Base-by-base conservation (phyloP, 2,797 vertebrate genomes). In the Dryobates pubescens region DNA sequence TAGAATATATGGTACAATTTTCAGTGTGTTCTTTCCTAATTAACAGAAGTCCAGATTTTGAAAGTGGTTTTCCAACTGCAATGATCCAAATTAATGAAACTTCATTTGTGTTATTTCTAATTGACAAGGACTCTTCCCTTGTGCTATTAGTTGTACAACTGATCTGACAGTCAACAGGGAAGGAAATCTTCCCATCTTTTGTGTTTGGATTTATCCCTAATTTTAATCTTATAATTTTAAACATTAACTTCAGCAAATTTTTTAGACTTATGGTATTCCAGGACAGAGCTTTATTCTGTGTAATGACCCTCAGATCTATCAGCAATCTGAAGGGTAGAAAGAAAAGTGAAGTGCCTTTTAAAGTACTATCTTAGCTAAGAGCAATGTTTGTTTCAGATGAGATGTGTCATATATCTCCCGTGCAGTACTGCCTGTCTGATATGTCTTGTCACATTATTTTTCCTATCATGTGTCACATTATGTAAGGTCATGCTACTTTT, bases 391-490 rank as follows among this genome's bases (percentile, higher is more conserved):
- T 94, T 95, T 95, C 3, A 5, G 89, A 84, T 86, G 83, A 94
- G 85, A 93, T 86, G 59, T 96, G 92, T 90, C 95, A 94, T 91
- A 75, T 67, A 93, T 84, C 65, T 87, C 1, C 0, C 67, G 79
- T 82, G 90, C 81, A 86, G 68, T n/a, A 58, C 7, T 17, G 87
- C 78, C 87, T 94, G 82, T 93, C 81, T 94, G 90, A 90, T 95
- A 70, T 19, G 54, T 92, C 93, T 95, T 93, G 92, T 95, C 92
- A 81, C 78, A 95, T 97, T 95, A 89, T 36, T 93, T 88, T 70
- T 81, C 56, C 94, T 90, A 70, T 94, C 81, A 80, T 78, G 70
- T 93, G 94, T 95, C 95, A 95, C 87, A 79, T 97, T 94, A 96
- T 78, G 49, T 94, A 94, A 94, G 93, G 95, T 96, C 92, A 74